phyloP scores from a whole-genome alignment of 2,888 invertebrate species.

The Theretra japonica region DNA sequence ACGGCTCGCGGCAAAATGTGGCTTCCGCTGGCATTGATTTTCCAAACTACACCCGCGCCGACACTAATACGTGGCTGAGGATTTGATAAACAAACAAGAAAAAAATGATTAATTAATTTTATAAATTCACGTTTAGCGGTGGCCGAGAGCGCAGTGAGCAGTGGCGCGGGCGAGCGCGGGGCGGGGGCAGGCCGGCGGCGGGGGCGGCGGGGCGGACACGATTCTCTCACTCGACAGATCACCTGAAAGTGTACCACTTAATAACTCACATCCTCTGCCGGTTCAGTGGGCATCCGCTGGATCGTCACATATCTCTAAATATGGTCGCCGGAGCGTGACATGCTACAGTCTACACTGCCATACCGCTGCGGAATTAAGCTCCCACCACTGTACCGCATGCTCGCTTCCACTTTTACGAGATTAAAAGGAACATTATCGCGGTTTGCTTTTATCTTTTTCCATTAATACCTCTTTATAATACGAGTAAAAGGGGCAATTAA shows the following conservation, averaged over 20 bases:
- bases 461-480: constrained; percentile 29
- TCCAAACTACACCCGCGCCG: background rate
- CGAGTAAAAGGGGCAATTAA: constrained; percentile 28
- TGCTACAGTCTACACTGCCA: constrained; percentile 64
- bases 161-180: constrained; percentile 40
- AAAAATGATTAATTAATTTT: constrained; percentile 12
- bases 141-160: constrained; percentile 5
- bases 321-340: constrained; percentile 75
- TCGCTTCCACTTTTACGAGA: constrained; percentile 32
- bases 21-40: background rate
- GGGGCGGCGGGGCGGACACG: constrained; percentile 53
- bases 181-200: constrained; percentile 42
- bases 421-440: constrained; percentile 38
- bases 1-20: background rate
- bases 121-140: constrained; percentile 37
- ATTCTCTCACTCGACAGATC: constrained; percentile 84
- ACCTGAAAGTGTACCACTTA: constrained; percentile 84
- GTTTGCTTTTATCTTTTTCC: constrained; percentile 37
- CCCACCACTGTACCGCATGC: constrained; percentile 11
- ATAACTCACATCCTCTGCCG: constrained; percentile 83
- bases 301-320: constrained; percentile 84
- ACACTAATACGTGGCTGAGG: background rate
- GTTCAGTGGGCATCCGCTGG: constrained; percentile 83
- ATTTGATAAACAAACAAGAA: background rate
- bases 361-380: constrained; percentile 32